A percentile compares a stretch with the other conserved stretches of the same genome.
Conservation (phyloP, 1,140 invertebrate species). For the Protaetia brevitarsis region DNA sequence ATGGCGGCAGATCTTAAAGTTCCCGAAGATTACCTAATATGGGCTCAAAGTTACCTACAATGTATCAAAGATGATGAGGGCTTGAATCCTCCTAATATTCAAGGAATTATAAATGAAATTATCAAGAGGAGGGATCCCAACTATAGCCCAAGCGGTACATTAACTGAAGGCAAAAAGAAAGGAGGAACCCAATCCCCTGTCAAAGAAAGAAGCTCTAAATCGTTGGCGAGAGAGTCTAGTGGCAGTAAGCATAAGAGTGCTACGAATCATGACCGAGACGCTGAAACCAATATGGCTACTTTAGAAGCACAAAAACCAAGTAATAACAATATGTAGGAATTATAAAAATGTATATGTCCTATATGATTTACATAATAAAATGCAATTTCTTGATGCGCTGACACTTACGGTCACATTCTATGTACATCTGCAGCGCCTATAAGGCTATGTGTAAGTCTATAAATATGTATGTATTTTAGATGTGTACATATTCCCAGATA, state of each 20-base stretch:
- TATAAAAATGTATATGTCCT: no score
- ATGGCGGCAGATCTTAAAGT: conserved; percentile 30
- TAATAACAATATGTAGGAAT: no score
- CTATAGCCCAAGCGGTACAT: conserved; percentile 37
- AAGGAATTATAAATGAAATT: conserved; percentile 35
- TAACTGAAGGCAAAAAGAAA: not conserved
- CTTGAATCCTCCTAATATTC: conserved; percentile 32
- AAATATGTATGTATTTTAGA: no score
- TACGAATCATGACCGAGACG: not conserved
- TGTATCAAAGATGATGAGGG: conserved; percentile 35
- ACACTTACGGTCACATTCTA: no score
- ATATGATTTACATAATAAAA: no score
- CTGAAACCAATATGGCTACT: not conserved
- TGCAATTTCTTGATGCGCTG: no score
- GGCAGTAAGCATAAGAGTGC: not conserved
- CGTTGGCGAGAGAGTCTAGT: not conserved
- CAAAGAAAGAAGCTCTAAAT: not conserved
- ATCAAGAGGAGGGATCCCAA: not conserved
- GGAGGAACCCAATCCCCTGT: no score
- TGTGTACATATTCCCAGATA: no score
- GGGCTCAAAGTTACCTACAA: conserved; percentile 33
- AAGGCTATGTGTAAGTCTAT: no score
- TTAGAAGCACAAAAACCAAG: not conserved
- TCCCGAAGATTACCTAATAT: conserved; percentile 26
- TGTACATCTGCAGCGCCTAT: no score